Evolutionary conservation across 2,888 invertebrate species (phyloP).

Genomic region (Chrysolina oricalcia): DNA sequence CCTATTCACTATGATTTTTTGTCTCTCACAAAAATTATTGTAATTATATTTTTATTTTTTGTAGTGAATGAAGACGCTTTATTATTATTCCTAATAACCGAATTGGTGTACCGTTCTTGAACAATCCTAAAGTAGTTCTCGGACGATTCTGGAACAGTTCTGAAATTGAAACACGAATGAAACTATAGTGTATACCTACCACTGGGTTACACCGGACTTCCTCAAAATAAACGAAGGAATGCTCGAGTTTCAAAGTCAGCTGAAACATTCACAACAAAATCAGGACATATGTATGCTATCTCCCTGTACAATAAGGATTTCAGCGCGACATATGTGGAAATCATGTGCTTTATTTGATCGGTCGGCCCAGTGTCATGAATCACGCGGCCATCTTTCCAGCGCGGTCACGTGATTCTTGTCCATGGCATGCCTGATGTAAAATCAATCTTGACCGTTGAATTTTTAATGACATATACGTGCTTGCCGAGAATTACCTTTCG

Average conservation of each 20-base stretch:
- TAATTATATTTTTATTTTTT: too few relatives aligned
- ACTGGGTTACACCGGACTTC: not conserved
- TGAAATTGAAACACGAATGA: too few relatives aligned
- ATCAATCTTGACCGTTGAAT: constrained; percentile 61
- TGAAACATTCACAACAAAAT: not conserved
- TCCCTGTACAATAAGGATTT: not conserved
- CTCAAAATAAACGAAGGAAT: not conserved
- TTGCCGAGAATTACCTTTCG: constrained; percentile 11
- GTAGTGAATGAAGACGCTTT: too few relatives aligned
- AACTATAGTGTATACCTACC: too few relatives aligned
- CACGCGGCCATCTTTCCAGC: constrained; percentile 28
- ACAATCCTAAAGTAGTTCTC: too few relatives aligned
- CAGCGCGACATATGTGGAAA: constrained; percentile 5
- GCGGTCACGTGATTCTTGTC: constrained; percentile 39
- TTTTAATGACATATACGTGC: constrained; percentile 55
- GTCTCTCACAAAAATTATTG: too few relatives aligned
- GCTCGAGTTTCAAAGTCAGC: not conserved
- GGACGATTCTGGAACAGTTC: too few relatives aligned
- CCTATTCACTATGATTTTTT: too few relatives aligned
- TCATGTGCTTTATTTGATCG: not conserved
- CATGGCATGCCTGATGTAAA: constrained; percentile 58
- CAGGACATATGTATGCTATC: not conserved
- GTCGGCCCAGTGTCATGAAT: constrained; percentile 1
- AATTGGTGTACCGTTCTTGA: too few relatives aligned
- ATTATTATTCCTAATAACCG: too few relatives aligned